phyloP scores from a whole-genome alignment of 2,113 vertebrate species.

The Channa maculata region DNA sequence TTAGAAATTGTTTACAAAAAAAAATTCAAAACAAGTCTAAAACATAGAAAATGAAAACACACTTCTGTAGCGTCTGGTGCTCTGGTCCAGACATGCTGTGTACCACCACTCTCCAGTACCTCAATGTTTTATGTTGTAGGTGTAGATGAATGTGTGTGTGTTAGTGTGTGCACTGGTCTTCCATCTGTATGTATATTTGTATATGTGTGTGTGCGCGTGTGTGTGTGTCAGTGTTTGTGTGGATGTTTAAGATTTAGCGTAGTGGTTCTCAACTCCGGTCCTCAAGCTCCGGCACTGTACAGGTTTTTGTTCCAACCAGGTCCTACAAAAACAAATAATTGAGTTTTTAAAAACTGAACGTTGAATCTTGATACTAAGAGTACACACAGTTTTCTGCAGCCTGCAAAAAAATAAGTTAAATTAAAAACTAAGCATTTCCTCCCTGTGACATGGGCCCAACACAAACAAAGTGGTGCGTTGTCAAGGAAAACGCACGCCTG shows the following conservation, averaged over 20 bases:
- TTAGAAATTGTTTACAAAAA: conserved; percentile 84
- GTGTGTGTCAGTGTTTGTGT: conserved; percentile 37
- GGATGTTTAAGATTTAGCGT: conserved; percentile 81
- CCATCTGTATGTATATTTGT: conserved; percentile 43
- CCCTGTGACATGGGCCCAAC: conserved; percentile 81
- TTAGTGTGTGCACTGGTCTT: conserved; percentile 29
- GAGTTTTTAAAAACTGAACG: conserved; percentile 83
- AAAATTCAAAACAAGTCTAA: conserved; percentile 70
- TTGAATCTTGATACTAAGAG: conserved; percentile 73
- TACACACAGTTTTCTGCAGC: conserved; percentile 78
- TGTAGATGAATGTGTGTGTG: conserved; percentile 42
- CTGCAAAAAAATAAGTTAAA: conserved; percentile 77
- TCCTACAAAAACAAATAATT: conserved; percentile 90
- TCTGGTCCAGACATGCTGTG: conserved; percentile 80
- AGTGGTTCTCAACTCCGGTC: conserved; percentile 90
- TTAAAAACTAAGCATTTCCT: conserved; percentile 71
- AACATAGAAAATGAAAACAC: conserved; percentile 80
- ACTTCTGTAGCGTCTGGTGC: conserved; percentile 80
- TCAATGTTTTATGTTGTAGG: conserved; percentile 76
- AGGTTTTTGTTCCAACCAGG: conserved; percentile 91
- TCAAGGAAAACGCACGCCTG: conserved; percentile 71
- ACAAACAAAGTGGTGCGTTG: conserved; percentile 75
- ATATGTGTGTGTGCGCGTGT: conserved; percentile 29
- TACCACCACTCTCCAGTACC: conserved; percentile 83
- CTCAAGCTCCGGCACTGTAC: conserved; percentile 88